Evolutionary conservation across 2,113 vertebrate species (phyloP), one percentile per base, ranked within the genome.

Genomic region (Bujurquina vittata): DNA sequence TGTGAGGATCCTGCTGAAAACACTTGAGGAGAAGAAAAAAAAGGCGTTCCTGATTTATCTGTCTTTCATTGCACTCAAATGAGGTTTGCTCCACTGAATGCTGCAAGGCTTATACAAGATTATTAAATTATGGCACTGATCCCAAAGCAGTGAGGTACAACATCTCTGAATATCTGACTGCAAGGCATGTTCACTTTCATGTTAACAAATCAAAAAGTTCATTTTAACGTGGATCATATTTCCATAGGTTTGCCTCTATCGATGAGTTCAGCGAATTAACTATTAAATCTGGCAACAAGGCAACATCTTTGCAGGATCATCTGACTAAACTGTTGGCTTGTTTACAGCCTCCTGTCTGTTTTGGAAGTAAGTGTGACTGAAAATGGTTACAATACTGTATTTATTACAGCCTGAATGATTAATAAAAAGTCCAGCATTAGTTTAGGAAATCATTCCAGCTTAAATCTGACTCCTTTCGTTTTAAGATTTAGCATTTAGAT

Each of bases 121-220:
- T 40, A 87, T 81, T 79, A 63, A 73, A 73, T 79, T 12, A 33
- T 1, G 1, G 33, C 7, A 14, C 74, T 57, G 73, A 20, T 60
- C 26, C 81, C 12, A 14, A 54, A 73, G 72, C 77, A 80, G 14
- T 46, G 49, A 0, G 57, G 58, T 15, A 49, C 17, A 67, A 52
- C 31, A 33, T 83, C 56, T 75, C 54, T 79, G 74, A 55, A 75
- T 52, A 60, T 73, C 46, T 77, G 73, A 65, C 63, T 43, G 12
- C 40, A 1, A 58, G 62, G 6, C 57, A 77, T 67, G 3, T 57
- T 83, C 18, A 55, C 26, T n/a, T 78, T 2, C 12, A n/a, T 77
- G 33, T 65, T 60, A 82, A 77, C 40, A 58, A 52, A 69, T 49
- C 18, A 52, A 22, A 79, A 69, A n/a, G 37, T 54, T 72, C 10